Base-by-base conservation (phyloP, 2,888 invertebrate genomes). In the Mycalesis mineus region DNA sequence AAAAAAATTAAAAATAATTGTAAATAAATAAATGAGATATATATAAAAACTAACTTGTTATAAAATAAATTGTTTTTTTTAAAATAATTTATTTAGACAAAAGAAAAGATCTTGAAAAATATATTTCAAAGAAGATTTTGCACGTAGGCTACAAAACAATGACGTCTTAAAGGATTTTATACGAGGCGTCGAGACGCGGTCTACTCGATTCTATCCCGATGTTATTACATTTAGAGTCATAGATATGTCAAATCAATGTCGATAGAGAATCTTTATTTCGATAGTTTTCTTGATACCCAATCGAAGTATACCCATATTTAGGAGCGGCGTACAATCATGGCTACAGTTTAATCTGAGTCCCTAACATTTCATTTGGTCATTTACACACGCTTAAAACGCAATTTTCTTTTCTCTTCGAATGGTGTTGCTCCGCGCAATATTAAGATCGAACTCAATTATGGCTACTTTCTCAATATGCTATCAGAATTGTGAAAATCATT, bases 91-190 rank as follows among this genome's bases (percentile, higher is more conserved):
- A n/a, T n/a, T n/a, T n/a, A n/a, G 22, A 22, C 22, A 4, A 2
- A 4, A 4, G 22, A 22, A 22, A 5, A 22, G 22, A 4, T 22
- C 5, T 1, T 36, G 4, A 36, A 1, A 36, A 36, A 36, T 36
- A 9, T 5, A 33, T 6, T 9, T 7, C 9, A 6, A 11, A 4
- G 11, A 42, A n/a, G n/a, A 31, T 13, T 45, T 45, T 1, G 45
- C 37, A 22, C 17, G 49, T 37, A 50, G 45, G 13, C 29, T 45
- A 9, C 13, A 50, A 22, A 50, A 14, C 39, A 39, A 50, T 40
- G 49, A 39, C 61, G 66, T 66, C 65, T 61, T 65, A 69, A 64
- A 68, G 73, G 77, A 84, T 83, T 84, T 80, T 80, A 81, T 79
- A 69, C 67, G 68, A 64, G 65, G 68, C 61, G 61, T 66, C 72